A percentile compares a stretch with the other conserved stretches of the same genome.
phyloP scores from a whole-genome alignment of 1,140 invertebrate genomes.

The Polypedilum pembai region DNA sequence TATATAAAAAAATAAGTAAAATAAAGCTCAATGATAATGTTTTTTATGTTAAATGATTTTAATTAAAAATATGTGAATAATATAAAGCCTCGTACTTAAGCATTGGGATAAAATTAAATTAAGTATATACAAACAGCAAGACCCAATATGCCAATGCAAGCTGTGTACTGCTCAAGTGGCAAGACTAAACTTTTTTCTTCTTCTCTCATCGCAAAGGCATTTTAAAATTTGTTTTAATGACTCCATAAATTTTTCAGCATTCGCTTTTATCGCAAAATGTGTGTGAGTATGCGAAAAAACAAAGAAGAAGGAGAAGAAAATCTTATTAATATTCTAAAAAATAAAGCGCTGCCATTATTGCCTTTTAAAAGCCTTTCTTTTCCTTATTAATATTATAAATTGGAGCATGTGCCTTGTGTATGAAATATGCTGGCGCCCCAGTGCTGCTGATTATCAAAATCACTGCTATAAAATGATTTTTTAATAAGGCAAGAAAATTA shows the following conservation, averaged over 20 bases:
- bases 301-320: background rate
- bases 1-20: no score
- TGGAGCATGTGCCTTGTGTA: background rate
- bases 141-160: slow-evolving; percentile 23
- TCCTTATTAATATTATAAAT: background rate
- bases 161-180: background rate
- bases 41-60: no score
- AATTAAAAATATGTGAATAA: no score
- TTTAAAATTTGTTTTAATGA: slow-evolving; percentile 25
- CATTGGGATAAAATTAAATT: no score
- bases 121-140: no score
- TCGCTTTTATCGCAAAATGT: background rate
- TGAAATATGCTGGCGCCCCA: background rate
- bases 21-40: no score
- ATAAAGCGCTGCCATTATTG: background rate
- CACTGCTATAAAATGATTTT: background rate
- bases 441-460: background rate
- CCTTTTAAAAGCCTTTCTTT: background rate
- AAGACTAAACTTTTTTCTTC: background rate
- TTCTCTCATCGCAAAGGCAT: background rate
- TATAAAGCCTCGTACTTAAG: no score
- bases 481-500: slow-evolving; percentile 8
- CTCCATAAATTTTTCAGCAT: background rate
- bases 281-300: background rate
- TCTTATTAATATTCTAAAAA: slow-evolving; percentile 25